Evolutionary conservation across 2,113 vertebrate species (phyloP), one percentile per base, ranked within the genome.

Genomic region (Trichomycterus rosablanca): DNA sequence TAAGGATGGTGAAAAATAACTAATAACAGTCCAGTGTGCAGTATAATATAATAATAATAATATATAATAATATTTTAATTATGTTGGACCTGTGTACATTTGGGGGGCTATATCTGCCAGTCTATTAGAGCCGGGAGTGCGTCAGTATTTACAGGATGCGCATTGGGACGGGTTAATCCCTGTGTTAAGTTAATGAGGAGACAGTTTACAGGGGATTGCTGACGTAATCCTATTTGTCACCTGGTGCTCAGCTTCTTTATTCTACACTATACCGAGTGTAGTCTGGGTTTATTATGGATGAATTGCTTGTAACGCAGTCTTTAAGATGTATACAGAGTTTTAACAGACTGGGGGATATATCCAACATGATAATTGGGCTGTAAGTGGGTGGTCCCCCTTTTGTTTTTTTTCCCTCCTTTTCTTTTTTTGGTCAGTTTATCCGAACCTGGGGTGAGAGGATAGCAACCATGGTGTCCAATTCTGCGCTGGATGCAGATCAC

Each of bases 381-480:
- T 73, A 20, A 77, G 84, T 92, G 84, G 86, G 87, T 89, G 80
- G 84, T 90, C 88, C 75, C 67, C 74, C n/a, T n/a, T 50, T 56
- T 15, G 32, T 68, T 44, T 63, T 52, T 55, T 5, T 51, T 30
- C n/a, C 63, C 73, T 51, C 45, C n/a, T n/a, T n/a, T n/a, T n/a
- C n/a, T n/a, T 14, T 22, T 50, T 52, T 23, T 30, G 30, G 49
- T 66, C 59, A 37, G 54, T 60, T 59, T 39, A 44, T 54, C 22
- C 19, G 34, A 24, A 26, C 26, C 26, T 7, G 26, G n/a, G 73
- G 67, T 19, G 70, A 61, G 79, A 82, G 81, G 77, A 84, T 81
- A 79, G 71, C 71, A 77, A 56, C 59, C 62, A 64, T 72, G 72
- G n/a, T n/a, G n/a, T n/a, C n/a, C n/a, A n/a, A n/a, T 71, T 65